phyloP scores from a whole-genome alignment of 2,113 vertebrate genomes.

The Phaethon lepturus region DNA sequence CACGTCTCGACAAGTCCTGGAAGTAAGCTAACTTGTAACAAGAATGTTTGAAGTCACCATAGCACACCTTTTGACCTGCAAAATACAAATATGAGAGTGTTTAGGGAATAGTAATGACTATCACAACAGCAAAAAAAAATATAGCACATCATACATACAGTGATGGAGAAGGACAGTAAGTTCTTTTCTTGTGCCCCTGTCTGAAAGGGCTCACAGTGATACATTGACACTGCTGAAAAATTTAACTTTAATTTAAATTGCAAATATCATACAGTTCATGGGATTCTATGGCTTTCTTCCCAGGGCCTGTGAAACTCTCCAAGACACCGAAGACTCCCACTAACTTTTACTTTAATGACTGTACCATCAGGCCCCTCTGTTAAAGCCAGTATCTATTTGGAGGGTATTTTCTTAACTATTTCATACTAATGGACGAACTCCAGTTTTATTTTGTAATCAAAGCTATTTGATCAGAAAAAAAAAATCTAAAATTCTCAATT shows the following conservation, averaged over 20 bases:
- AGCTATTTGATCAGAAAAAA: not conserved
- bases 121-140: not conserved
- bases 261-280: not conserved
- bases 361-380: not conserved
- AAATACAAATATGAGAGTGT: not conserved
- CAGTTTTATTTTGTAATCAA: not conserved
- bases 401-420: not conserved
- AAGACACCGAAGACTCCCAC: not conserved
- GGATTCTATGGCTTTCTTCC: not conserved
- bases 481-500: not conserved
- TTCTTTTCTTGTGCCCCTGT: not conserved
- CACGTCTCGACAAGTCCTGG: slow-evolving; percentile 89
- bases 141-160: not conserved
- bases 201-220: not conserved
- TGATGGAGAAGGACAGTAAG: not conserved
- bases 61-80: slow-evolving; percentile 92
- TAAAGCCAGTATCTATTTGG: not conserved
- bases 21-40: slow-evolving; percentile 98
- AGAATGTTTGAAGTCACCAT: slow-evolving; percentile 75
- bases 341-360: not conserved
- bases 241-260: not conserved
- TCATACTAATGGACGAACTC: not conserved
- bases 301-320: not conserved
- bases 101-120: not conserved
- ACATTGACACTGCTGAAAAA: not conserved